phyloP scores from a whole-genome alignment of 2,797 vertebrate genomes.

The Chaunax sp. region DNA sequence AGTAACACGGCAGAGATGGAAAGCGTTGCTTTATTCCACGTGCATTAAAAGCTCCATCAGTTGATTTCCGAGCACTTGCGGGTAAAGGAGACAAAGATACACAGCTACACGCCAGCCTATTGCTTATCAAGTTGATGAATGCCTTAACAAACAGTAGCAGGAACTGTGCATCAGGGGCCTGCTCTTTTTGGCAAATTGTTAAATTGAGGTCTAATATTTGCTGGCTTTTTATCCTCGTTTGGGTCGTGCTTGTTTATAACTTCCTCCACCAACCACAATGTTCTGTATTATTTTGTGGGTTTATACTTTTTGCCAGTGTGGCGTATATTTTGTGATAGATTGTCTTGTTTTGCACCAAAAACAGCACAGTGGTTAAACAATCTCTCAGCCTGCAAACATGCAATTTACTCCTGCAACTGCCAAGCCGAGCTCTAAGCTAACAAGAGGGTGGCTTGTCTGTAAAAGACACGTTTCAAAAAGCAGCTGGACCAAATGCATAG shows the following conservation, averaged over 20 bases:
- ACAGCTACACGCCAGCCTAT: conserved; percentile 1
- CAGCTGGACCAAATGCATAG: too few relatives aligned
- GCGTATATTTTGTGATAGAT: background rate
- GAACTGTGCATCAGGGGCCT: background rate
- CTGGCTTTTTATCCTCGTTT: background rate
- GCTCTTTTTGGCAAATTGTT: conserved; percentile 1
- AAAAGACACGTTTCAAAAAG: too few relatives aligned
- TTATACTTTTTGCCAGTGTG: background rate
- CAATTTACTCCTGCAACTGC: background rate
- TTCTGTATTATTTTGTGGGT: background rate
- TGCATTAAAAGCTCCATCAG: conserved; percentile 21
- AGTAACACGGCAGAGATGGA: conserved; percentile 27
- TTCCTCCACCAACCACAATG: background rate
- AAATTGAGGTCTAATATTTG: conserved; percentile 7
- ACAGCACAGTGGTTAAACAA: background rate
- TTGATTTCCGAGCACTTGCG: conserved; percentile 24
- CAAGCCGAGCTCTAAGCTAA: background rate
- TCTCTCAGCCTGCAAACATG: background rate
- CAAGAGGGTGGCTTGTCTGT: too few relatives aligned
- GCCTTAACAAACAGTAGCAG: background rate
- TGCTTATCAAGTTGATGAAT: conserved; percentile 9
- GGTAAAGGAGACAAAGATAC: conserved; percentile 16
- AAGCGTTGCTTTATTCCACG: background rate
- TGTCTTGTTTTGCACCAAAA: background rate
- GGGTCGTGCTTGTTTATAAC: background rate